Evolutionary conservation across 2,113 vertebrate genomes (phyloP), one percentile per base, ranked within the genome.

Genomic region (Gobiocypris rarus): DNA sequence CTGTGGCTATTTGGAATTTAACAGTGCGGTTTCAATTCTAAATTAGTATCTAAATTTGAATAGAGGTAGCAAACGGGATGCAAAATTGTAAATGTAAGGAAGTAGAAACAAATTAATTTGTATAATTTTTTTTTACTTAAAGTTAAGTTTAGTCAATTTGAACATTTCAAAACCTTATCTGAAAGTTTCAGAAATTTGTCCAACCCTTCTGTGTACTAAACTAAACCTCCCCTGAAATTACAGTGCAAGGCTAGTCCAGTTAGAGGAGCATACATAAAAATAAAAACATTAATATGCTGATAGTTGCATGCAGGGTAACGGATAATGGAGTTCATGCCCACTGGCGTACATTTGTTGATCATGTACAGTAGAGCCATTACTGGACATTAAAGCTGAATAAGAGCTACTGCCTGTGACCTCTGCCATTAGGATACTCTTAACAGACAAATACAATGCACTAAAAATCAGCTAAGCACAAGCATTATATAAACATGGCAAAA

Each of bases 341-440:
- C 84, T 88, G 86, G 88, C 86, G 34, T 86, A 88, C 84, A 84
- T 88, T 87, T 87, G 86, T 92, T 90, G 87, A 89, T 88, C 88
- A 88, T 88, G 41, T 81, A 86, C 81, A 76, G 65, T 84, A 81
- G 56, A 86, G 84, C 86, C 43, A 86, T 83, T 65, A 86, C 28
- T 34, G 41, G 54, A 85, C 83, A 84, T 73, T 73, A 83, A 83
- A 71, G 75, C 80, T 45, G 41, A 65, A 71, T 17, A 61, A 63
- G 63, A 86, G 75, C 81, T 54, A 50, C 75, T 50, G 75, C 83
- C 75, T 34, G 50, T 84, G 75, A 84, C 61, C 75, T 63, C 83
- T 79, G 83, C 48, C 83, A 78, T 84, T 63, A 76, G 83, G 9
- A 69, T 43, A 58, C 83, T 69, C 83, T 70, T 77, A 70, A 38